These are phyloP conservation scores for Nanorana parkeri DNA, from an alignment of 2,113 vertebrate species.

Conservation along the genomic window DNA sequence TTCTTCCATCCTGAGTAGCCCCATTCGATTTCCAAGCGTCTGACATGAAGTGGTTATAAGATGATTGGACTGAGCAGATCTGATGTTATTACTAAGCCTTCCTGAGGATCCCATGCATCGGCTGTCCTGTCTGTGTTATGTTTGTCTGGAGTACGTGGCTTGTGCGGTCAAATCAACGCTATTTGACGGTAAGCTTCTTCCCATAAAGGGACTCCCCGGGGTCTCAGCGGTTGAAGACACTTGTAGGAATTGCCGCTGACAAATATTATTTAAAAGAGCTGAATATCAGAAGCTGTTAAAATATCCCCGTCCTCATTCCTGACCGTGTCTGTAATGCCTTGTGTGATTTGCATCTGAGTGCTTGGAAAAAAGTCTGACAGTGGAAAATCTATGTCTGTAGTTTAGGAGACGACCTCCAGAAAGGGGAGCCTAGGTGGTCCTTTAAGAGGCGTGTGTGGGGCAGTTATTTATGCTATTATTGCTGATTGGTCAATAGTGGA, in stretches of 20 bases:
- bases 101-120: neutral
- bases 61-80: constrained; percentile 35
- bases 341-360: neutral
- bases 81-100: neutral
- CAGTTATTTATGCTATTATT: too few relatives aligned
- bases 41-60: neutral
- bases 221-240: neutral
- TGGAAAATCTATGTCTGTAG: neutral
- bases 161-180: constrained; percentile 5
- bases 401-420: neutral
- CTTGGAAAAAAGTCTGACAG: neutral
- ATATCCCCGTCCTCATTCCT: neutral
- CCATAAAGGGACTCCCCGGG: neutral
- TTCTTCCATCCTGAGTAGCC: neutral
- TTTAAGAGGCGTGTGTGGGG: too few relatives aligned
- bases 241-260: constrained; percentile 16
- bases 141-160: neutral
- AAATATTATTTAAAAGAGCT: constrained; percentile 17
- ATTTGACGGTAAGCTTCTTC: neutral
- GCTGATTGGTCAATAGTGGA: too few relatives aligned
- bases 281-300: constrained; percentile 6
- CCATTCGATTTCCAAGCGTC: neutral
- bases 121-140: neutral
- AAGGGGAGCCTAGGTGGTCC: neutral
- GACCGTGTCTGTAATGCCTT: constrained; percentile 17